A percentile compares a stretch with the other conserved stretches of the same genome.
These are phyloP conservation scores for Phalera bucephala DNA, from an alignment of 2,888 invertebrate species.

Conservation along the genomic window DNA sequence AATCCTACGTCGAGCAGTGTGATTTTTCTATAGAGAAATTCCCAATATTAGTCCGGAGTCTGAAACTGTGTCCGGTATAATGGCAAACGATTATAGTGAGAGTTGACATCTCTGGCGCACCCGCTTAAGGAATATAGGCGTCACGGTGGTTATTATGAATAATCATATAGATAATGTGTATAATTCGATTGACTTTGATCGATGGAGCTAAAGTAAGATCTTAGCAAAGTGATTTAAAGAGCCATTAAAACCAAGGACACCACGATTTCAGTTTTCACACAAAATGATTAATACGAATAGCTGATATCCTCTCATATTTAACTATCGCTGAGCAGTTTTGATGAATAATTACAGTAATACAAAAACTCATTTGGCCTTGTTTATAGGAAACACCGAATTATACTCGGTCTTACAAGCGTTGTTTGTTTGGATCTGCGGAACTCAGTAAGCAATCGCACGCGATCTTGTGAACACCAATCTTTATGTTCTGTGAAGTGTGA, in stretches of 20 bases:
- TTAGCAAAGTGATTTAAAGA: neutral
- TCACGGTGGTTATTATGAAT: no score
- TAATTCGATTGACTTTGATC: neutral
- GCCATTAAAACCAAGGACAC: neutral
- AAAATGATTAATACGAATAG: neutral
- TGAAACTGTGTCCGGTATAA: no score
- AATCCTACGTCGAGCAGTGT: no score
- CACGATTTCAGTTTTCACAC: neutral
- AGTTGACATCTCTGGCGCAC: no score
- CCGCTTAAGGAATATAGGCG: no score
- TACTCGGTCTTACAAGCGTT: slow-evolving; percentile 31
- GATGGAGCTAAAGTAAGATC: neutral
- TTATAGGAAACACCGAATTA: slow-evolving; percentile 51
- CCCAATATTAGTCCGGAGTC: no score
- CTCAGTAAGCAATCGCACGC: slow-evolving; percentile 44
- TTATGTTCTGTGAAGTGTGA: no score
- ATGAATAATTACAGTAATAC: slow-evolving; percentile 6
- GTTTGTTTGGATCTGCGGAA: neutral
- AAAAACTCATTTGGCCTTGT: slow-evolving; percentile 55
- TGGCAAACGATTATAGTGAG: no score
- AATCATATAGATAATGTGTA: neutral
- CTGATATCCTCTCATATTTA: neutral
- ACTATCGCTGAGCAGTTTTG: slow-evolving; percentile 9
- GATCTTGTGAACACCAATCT: slow-evolving; percentile 31
- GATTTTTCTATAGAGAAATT: no score